Evolutionary conservation across 2,797 vertebrate species (phyloP).

Genomic region (Novumbra hubbsi): DNA sequence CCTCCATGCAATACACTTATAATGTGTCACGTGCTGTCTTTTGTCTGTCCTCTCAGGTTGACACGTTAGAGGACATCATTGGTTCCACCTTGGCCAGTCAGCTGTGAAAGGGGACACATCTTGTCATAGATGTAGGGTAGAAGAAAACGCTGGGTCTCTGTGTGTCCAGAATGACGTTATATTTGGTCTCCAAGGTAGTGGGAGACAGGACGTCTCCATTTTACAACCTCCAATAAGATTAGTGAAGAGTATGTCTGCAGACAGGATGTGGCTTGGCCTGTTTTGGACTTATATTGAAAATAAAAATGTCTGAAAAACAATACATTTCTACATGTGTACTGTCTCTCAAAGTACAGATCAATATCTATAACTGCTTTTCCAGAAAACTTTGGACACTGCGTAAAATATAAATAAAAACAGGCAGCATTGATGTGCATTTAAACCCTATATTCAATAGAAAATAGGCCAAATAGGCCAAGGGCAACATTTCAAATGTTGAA

Average conservation of each 20-base stretch:
- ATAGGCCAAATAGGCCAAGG: too few species aligned
- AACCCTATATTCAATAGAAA: too few species aligned
- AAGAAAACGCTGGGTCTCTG: background rate
- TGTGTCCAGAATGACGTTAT: slow-evolving; percentile 13
- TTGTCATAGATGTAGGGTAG: background rate
- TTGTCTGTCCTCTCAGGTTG: slow-evolving; percentile 44
- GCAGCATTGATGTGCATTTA: too few species aligned
- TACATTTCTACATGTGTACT: background rate
- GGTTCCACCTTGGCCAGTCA: slow-evolving; percentile 54
- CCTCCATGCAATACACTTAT: background rate
- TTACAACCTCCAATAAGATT: slow-evolving; percentile 57
- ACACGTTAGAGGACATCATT: slow-evolving; percentile 50
- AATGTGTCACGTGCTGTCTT: background rate
- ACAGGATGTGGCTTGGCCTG: slow-evolving; percentile 25
- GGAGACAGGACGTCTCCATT: slow-evolving; percentile 63
- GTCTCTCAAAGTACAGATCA: background rate
- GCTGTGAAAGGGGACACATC: slow-evolving; percentile 22
- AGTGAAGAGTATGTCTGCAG: slow-evolving; percentile 40
- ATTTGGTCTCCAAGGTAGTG: slow-evolving; percentile 37
- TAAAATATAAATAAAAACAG: too few species aligned
- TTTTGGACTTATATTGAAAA: slow-evolving; percentile 13
- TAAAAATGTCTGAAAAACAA: background rate
- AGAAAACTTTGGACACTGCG: too few species aligned
- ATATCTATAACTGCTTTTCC: background rate
- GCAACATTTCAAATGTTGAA: too few species aligned